A percentile compares a stretch with the other conserved stretches of the same genome.
phyloP scores from a whole-genome alignment of 2,888 invertebrate genomes.

The Trissoscelio sp. region DNA sequence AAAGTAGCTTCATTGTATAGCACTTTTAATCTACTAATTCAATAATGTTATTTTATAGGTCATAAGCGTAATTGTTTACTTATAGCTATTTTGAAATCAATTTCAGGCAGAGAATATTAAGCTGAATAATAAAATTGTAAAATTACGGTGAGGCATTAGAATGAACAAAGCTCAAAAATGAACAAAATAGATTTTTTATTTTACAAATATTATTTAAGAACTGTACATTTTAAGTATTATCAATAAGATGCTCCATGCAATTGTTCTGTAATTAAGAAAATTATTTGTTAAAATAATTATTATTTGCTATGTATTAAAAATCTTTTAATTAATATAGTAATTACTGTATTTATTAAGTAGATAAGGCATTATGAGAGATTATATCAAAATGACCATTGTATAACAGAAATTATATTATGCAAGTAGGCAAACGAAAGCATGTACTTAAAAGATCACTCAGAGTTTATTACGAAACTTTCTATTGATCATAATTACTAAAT shows the following conservation, averaged over 20 bases:
- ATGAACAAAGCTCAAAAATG: not conserved
- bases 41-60: no score
- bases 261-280: no score
- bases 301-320: no score
- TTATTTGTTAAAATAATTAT: no score
- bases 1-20: no score
- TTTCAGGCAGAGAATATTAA: not conserved
- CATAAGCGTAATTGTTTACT: not conserved
- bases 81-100: not conserved
- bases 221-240: no score
- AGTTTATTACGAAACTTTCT: slow-evolving; percentile 43
- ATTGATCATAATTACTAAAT: slow-evolving; percentile 30
- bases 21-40: no score
- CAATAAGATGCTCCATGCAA: no score
- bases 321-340: not conserved
- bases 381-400: slow-evolving; percentile 35
- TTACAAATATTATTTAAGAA: not conserved
- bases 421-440: slow-evolving; percentile 46
- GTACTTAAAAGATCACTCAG: slow-evolving; percentile 32
- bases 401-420: slow-evolving; percentile 43
- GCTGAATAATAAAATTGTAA: not conserved
- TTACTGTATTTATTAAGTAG: no score
- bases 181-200: no score
- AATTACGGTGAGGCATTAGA: not conserved
- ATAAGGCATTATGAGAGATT: slow-evolving; percentile 18